Conservation (phyloP, 2,113 vertebrate genomes). For the Apistogramma diplotaenia region DNA sequence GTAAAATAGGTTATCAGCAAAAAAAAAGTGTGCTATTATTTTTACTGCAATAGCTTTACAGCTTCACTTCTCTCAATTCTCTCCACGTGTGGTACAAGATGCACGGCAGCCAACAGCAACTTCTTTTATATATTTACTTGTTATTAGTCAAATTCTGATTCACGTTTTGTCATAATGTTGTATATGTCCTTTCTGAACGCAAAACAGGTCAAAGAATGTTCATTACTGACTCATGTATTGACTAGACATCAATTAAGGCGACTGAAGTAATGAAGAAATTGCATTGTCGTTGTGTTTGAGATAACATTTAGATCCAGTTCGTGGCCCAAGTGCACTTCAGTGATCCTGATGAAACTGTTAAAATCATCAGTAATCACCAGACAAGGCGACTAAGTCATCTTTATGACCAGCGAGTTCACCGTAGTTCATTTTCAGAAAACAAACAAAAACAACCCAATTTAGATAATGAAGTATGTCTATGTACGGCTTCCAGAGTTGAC, state of each 20-base stretch:
- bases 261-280: not conserved
- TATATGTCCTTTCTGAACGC: not conserved
- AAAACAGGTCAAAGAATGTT: not conserved
- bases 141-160: not conserved
- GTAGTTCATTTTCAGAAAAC: not conserved
- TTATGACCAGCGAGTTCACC: not conserved
- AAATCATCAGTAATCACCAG: not conserved
- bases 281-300: fast-evolving
- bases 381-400: not conserved
- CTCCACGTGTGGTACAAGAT: not conserved
- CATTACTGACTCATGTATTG: not conserved
- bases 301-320: not conserved
- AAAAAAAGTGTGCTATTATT: not conserved
- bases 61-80: not conserved
- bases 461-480: not conserved
- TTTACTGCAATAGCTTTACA: not conserved
- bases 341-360: not conserved
- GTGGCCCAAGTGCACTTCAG: not conserved
- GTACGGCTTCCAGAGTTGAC: not conserved
- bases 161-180: not conserved
- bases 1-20: not conserved
- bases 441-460: not conserved
- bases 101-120: not conserved
- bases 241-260: not conserved
- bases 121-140: not conserved